Conservation (phyloP, 2,888 invertebrate genomes). For the Julus scanicus region DNA sequence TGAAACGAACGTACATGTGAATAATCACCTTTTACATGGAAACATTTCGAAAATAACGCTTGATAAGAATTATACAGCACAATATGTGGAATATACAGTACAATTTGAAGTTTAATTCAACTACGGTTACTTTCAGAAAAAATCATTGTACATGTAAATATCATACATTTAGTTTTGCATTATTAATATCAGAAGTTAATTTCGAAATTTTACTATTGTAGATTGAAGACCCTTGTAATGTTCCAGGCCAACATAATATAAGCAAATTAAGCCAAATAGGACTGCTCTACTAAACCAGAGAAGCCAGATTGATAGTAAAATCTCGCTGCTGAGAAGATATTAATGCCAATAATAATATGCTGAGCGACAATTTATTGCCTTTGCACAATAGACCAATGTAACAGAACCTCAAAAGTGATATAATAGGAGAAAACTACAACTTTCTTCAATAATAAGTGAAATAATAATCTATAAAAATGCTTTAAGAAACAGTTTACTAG, state of each 20-base stretch:
- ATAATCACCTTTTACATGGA: no score
- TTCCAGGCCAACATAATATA: not conserved
- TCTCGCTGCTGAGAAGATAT: not conserved
- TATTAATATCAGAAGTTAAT: not conserved
- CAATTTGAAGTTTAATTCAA: not conserved
- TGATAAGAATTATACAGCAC: no score
- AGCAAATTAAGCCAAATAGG: not conserved
- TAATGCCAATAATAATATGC: not conserved
- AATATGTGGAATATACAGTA: not conserved
- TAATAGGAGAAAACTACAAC: not conserved
- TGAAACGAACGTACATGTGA: no score
- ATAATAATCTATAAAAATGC: not conserved
- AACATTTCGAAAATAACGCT: no score
- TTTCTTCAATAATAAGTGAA: not conserved
- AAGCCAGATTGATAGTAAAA: not conserved
- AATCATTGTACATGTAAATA: no score
- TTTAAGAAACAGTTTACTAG: not conserved
- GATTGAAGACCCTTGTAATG: not conserved
- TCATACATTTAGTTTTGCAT: not conserved
- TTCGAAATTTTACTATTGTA: not conserved
- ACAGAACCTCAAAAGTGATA: not conserved
- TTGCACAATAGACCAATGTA: not conserved
- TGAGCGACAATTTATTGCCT: constrained; percentile 38
- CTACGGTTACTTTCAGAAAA: no score
- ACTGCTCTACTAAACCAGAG: not conserved